These are phyloP conservation scores for Amphimallon solstitiale DNA, from an alignment of 2,888 invertebrate species.

Conservation along the genomic window DNA sequence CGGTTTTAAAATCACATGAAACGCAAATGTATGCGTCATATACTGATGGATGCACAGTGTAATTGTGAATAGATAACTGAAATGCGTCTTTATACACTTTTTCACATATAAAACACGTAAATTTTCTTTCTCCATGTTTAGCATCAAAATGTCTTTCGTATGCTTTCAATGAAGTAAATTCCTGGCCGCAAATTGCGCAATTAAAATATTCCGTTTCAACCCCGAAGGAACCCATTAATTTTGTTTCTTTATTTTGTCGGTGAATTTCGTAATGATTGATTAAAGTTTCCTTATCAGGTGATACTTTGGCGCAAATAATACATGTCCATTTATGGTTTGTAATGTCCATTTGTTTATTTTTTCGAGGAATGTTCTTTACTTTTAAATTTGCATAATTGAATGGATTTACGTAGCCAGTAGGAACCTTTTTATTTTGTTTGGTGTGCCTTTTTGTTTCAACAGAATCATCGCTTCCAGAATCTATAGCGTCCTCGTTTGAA, in stretches of 20 bases:
- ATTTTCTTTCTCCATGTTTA: constrained; percentile 67
- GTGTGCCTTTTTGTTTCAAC: background rate
- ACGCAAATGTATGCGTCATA: constrained; percentile 43
- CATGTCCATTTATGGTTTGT: constrained; percentile 45
- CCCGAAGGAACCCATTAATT: constrained; percentile 11
- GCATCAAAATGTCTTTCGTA: constrained; percentile 55
- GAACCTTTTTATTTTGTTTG: background rate
- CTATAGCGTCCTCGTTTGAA: constrained; percentile 3
- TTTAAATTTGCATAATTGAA: constrained; percentile 41
- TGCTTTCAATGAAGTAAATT: constrained; percentile 51
- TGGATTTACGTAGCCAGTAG: constrained; percentile 44
- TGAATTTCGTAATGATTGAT: constrained; percentile 49
- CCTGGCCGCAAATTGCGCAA: constrained; percentile 50
- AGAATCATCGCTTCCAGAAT: background rate
- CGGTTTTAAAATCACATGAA: constrained; percentile 43
- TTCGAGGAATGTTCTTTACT: constrained; percentile 15
- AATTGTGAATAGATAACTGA: constrained; percentile 47
- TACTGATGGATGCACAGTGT: constrained; percentile 40
- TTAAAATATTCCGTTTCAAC: constrained; percentile 44
- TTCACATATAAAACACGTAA: constrained; percentile 68
- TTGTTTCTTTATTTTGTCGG: constrained; percentile 43
- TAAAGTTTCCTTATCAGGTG: constrained; percentile 42
- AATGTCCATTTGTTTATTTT: constrained; percentile 27
- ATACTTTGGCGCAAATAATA: constrained; percentile 45
- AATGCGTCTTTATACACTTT: constrained; percentile 60